These are phyloP conservation scores for Lottia scabra DNA, from an alignment of 2,888 invertebrate species.

Conservation along the genomic window DNA sequence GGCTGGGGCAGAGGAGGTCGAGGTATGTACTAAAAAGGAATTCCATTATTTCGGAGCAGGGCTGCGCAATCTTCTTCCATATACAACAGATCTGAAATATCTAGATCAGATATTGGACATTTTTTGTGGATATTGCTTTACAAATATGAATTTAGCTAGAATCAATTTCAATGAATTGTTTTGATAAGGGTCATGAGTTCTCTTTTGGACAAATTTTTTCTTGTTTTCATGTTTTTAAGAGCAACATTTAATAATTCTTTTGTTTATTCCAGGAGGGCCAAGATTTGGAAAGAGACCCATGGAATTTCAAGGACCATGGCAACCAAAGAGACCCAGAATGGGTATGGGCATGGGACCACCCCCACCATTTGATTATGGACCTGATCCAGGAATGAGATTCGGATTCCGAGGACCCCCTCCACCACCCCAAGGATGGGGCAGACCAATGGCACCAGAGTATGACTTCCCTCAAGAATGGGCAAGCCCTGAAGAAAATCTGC, in stretches of 20 bases:
- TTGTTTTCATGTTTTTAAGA: no score
- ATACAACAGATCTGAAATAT: no score
- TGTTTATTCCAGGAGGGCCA: background rate
- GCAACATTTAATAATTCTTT: background rate
- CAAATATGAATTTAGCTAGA: no score
- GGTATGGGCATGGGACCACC: background rate
- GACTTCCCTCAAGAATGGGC: background rate
- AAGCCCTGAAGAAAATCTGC: slow-evolving; percentile 1
- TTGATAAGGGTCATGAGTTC: no score
- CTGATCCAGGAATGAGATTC: background rate
- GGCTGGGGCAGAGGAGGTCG: background rate
- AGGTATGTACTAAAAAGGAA: background rate
- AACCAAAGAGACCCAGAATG: background rate
- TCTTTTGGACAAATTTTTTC: no score
- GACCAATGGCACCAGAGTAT: background rate
- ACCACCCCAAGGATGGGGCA: background rate
- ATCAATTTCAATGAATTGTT: no score
- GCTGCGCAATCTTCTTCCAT: no score
- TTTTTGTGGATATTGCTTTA: no score
- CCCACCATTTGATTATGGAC: background rate
- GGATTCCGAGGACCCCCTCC: background rate
- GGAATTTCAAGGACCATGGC: slow-evolving; percentile 1
- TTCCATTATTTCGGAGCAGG: no score
- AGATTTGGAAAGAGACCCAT: slow-evolving; percentile 2
- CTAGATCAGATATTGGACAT: no score